Base-by-base conservation (phyloP, 1,140 invertebrate species). In the Condylostylus longicornis region DNA sequence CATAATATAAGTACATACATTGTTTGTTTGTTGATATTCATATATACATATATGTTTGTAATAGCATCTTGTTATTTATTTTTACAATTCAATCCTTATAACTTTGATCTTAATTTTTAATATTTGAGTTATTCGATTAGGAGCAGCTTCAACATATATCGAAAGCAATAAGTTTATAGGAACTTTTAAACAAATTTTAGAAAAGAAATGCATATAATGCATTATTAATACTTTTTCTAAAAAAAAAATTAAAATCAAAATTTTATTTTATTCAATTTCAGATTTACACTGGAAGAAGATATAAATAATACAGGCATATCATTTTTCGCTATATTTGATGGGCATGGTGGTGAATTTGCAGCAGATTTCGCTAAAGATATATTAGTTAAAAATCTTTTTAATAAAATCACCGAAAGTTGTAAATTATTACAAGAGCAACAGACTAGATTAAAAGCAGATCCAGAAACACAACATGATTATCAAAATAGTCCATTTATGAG, bases 301-400 rank as follows among this genome's bases (percentile, higher is more conserved):
- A 74, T 81, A 20, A 74, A 77, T 48, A 51, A 49, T 28, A 77
- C 75, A 15, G 77, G 75, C 18, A 76, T 90, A 34, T 79, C 82
- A 2, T 66, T 94, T 31, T 93, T 86, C 68, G 88, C 86, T 25
- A 76, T 94, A 37, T 94, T 93, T 62, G 89, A 95, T 69, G 90
- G 89, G 1, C 90, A 95, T 63, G 90, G 89, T 36, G 90, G 89
- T 33, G 83, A 91, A 64, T 89, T 90, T 71, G 86, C 87, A 35
- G 87, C 86, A 10, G 82, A 91, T 51, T 91, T 84, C 67, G 84
- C 82, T 14, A 77, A 79, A 54, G 81, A 85, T 47, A 76, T 82
- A 42, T 65, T 87, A 10, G 73, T 87, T 41, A 74, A 77, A 49
- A 82, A 74, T 54, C 66, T 90, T 25, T 75, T 71, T 46, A 74